Evolutionary conservation across 2,113 vertebrate species (phyloP).

Genomic region (Halichoerus grypus): DNA sequence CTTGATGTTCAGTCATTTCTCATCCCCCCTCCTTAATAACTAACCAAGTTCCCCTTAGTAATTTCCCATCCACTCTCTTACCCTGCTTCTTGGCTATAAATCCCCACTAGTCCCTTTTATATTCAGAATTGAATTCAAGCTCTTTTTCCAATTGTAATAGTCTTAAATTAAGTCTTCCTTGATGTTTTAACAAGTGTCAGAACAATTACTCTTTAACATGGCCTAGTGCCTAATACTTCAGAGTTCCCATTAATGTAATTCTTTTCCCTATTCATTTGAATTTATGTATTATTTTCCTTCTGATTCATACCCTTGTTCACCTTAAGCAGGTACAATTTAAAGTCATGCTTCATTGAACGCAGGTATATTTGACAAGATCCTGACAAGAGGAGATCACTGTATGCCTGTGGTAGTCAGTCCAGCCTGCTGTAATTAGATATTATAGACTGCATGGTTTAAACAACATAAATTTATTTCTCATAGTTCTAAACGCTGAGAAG

Average conservation of each 20-base stretch:
- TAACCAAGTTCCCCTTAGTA: background rate
- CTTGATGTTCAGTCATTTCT: background rate
- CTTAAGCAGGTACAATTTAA: background rate
- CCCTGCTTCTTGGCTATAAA: background rate
- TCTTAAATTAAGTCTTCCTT: background rate
- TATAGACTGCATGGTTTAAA: background rate
- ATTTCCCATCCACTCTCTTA: background rate
- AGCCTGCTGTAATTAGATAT: background rate
- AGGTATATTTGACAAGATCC: background rate
- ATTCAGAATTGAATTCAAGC: background rate
- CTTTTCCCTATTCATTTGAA: too few species aligned
- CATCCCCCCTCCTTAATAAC: background rate
- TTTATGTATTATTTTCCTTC: background rate
- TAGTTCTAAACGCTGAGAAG: background rate
- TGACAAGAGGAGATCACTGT: background rate
- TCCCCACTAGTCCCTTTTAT: background rate
- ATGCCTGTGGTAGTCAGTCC: background rate
- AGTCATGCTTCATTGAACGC: background rate
- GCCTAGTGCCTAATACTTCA: background rate
- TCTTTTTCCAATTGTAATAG: background rate
- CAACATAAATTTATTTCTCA: background rate
- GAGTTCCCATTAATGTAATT: background rate
- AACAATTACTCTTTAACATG: background rate
- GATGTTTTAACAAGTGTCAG: background rate
- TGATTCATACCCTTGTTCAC: background rate